Evolutionary conservation across 1,140 invertebrate species (phyloP).

Genomic region (Thaumatotibia leucotreta): DNA sequence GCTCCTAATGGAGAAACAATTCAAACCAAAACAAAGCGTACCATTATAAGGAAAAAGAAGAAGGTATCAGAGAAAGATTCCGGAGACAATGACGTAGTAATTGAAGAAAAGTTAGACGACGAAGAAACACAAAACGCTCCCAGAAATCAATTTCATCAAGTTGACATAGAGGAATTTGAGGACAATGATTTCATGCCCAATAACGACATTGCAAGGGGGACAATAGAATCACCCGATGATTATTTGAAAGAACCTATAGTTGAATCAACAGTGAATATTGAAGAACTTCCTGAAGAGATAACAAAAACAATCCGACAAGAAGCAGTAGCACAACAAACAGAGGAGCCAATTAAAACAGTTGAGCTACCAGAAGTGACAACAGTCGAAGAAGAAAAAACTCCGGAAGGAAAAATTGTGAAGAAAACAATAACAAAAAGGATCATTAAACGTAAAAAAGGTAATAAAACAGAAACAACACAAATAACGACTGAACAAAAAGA

Average conservation of each 20-base stretch:
- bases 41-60: constrained; percentile 69
- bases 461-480: constrained; percentile 41
- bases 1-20: constrained; percentile 63
- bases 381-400: constrained; percentile 24
- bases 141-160: constrained; percentile 26
- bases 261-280: constrained; percentile 43
- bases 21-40: constrained; percentile 76
- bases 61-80: constrained; percentile 25
- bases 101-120: constrained; percentile 69
- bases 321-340: constrained; percentile 27
- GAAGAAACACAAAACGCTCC: constrained; percentile 31
- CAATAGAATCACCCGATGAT: constrained; percentile 60
- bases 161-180: constrained; percentile 60
- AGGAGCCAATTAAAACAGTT: constrained; percentile 17
- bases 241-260: constrained; percentile 42
- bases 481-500: constrained; percentile 29
- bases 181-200: constrained; percentile 33
- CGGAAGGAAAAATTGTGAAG: constrained; percentile 37
- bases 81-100: constrained; percentile 58
- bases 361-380: constrained; percentile 61
- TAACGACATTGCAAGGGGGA: constrained; percentile 38
- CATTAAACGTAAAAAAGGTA: constrained; percentile 43
- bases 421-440: constrained; percentile 39
- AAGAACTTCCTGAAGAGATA: constrained; percentile 36
- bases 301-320: constrained; percentile 21